These are phyloP conservation scores for Anthophora plumipes DNA, from an alignment of 2,888 invertebrate species.

Conservation along the genomic window DNA sequence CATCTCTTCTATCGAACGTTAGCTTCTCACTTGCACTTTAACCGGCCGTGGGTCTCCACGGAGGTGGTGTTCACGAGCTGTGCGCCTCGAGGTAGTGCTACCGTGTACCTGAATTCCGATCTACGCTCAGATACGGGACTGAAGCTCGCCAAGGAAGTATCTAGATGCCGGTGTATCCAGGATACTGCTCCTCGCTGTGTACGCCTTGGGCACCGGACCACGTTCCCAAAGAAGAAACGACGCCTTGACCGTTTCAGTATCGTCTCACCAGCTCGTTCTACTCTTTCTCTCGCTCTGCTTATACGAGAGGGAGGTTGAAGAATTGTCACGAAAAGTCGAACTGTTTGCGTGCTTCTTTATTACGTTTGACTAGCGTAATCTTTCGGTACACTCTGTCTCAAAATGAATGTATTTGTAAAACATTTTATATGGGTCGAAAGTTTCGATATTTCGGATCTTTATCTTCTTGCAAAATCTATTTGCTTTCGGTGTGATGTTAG, in stretches of 20 bases:
- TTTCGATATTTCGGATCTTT: no score
- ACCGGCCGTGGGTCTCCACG: conserved; percentile 53
- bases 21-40: conserved; percentile 3
- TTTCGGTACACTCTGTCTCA: no score
- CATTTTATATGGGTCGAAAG: no score
- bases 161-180: conserved; percentile 80
- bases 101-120: conserved; percentile 84
- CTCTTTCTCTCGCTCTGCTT: background rate
- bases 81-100: conserved; percentile 82
- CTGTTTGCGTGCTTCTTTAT: no score
- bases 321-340: conserved; percentile 1
- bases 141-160: conserved; percentile 78
- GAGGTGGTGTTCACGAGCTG: conserved; percentile 78
- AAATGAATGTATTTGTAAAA: no score
- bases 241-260: conserved; percentile 16
- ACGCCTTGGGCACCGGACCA: conserved; percentile 56
- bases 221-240: conserved; percentile 61
- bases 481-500: no score
- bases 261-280: background rate
- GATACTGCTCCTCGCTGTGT: conserved; percentile 74
- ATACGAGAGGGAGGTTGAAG: background rate
- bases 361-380: background rate
- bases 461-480: no score
- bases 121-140: conserved; percentile 81
- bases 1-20: conserved; percentile 12